phyloP scores from a whole-genome alignment of 1,140 invertebrate species.

The Dufourea novaeangliae region DNA sequence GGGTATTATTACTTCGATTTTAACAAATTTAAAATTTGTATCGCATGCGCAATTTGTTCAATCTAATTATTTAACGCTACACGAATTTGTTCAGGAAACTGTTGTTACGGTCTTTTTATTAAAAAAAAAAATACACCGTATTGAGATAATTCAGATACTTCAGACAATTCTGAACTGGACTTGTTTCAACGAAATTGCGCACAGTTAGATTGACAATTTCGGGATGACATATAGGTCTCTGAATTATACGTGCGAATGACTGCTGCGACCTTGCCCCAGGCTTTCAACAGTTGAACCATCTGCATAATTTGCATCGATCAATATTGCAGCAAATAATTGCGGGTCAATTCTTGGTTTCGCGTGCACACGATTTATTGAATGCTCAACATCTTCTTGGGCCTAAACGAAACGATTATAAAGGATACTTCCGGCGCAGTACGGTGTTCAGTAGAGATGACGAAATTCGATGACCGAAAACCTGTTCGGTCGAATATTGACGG shows the following conservation, averaged over 20 bases:
- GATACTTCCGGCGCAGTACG: neutral
- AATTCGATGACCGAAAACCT: neutral
- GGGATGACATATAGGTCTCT: neutral
- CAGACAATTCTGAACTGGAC: neutral
- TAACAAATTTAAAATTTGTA: too few relatives aligned
- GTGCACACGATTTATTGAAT: neutral
- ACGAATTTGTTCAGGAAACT: too few relatives aligned
- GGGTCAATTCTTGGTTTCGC: slow-evolving; percentile 5
- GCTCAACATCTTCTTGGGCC: neutral
- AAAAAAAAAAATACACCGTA: too few relatives aligned
- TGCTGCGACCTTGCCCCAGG: slow-evolving; percentile 9
- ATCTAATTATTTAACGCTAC: too few relatives aligned
- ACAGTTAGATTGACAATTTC: neutral
- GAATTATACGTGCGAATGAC: slow-evolving; percentile 6
- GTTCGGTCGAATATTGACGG: neutral
- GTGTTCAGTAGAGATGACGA: neutral
- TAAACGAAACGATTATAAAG: neutral
- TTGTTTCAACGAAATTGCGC: neutral
- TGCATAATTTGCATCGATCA: slow-evolving; percentile 50
- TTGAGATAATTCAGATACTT: too few relatives aligned
- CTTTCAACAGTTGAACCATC: slow-evolving; percentile 36
- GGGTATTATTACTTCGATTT: too few relatives aligned
- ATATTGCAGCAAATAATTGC: slow-evolving; percentile 46
- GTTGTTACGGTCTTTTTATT: too few relatives aligned
- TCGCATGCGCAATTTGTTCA: too few relatives aligned